Percentiles rank a stretch among this genome's conserved stretches.
These are phyloP conservation scores for Seira sanloemensis DNA, from an alignment of 2,888 invertebrate species.

Conservation along the genomic window DNA sequence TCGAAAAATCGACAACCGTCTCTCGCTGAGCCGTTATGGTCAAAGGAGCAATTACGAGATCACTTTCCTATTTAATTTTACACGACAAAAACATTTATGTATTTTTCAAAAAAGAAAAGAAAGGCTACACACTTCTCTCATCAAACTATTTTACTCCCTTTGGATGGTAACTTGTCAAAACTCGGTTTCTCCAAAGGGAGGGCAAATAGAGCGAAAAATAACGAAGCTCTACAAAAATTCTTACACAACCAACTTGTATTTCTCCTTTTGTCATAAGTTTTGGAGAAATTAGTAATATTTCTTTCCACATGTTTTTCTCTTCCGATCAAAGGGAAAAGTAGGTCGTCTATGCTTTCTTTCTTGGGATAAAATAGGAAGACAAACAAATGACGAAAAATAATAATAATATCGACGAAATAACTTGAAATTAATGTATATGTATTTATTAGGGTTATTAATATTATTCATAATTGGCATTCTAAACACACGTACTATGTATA, in stretches of 20 bases:
- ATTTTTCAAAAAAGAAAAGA: neutral
- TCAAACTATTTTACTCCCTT: neutral
- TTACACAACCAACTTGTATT: neutral
- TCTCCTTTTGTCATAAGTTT: conserved; percentile 14
- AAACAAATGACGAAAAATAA: neutral
- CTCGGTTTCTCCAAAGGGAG: conserved; percentile 4
- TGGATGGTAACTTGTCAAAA: neutral
- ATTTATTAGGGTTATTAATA: no score
- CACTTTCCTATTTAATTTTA: conserved; percentile 86
- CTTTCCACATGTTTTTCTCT: neutral
- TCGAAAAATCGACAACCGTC: conserved; percentile 96
- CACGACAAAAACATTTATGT: neutral
- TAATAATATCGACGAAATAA: no score
- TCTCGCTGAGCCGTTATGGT: conserved; percentile 94
- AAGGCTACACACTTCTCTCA: neutral
- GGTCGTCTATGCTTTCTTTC: neutral
- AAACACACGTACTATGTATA: neutral
- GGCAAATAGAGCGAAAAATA: neutral
- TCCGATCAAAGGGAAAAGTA: neutral
- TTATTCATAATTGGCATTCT: neutral
- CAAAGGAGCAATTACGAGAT: conserved; percentile 91
- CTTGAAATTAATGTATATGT: no score
- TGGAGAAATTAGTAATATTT: conserved; percentile 5
- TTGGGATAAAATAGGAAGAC: neutral
- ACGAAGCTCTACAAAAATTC: neutral